Percentiles rank a stretch among this genome's conserved stretches.
Conservation (phyloP, 2,113 vertebrate genomes). For the Axis porcinus region DNA sequence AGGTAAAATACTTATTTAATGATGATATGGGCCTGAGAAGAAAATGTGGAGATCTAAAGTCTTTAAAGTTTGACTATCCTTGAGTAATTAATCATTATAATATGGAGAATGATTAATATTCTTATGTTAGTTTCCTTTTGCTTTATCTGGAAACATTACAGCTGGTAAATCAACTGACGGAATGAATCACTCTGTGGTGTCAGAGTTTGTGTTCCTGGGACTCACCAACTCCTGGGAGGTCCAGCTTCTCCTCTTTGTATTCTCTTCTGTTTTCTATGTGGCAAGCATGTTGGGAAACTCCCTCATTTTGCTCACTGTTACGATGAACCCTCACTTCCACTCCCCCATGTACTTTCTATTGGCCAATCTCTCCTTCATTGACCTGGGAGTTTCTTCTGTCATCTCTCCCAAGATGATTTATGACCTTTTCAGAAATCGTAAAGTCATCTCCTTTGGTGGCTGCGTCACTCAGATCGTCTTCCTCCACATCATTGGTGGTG, state of each 20-base stretch:
- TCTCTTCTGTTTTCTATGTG: neutral
- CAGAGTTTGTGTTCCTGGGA: conserved; percentile 11
- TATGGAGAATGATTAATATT: neutral
- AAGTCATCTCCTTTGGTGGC: conserved; percentile 22
- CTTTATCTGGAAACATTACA: neutral
- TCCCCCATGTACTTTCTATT: conserved; percentile 1
- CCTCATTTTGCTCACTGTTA: neutral
- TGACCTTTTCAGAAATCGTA: neutral
- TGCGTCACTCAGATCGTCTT: conserved; percentile 30
- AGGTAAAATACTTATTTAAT: neutral
- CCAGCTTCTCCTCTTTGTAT: neutral
- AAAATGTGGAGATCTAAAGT: neutral
- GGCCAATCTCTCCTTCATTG: conserved; percentile 13
- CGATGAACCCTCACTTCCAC: neutral
- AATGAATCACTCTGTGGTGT: neutral
- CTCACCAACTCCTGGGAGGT: neutral
- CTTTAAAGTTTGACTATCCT: neutral
- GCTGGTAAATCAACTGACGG: neutral
- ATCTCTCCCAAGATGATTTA: conserved; percentile 30
- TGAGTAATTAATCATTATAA: neutral
- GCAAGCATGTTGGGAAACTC: neutral
- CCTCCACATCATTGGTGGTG: neutral
- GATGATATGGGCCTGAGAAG: neutral
- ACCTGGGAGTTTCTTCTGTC: conserved; percentile 20
- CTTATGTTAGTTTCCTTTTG: neutral